Conservation (phyloP, 2,797 vertebrate genomes). For the Ibycter americanus region DNA sequence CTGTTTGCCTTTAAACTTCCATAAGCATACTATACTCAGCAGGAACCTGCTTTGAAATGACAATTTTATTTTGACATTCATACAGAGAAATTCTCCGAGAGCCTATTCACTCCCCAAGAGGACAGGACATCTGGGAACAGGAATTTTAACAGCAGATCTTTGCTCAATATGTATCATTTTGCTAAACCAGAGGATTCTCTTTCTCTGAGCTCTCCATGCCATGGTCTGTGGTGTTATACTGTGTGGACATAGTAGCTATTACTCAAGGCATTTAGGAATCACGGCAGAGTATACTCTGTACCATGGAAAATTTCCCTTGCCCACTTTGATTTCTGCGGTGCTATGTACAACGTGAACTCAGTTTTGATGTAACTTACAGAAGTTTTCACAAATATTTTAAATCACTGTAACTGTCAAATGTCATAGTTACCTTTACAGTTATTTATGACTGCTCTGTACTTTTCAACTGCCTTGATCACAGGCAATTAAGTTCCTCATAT, state of each 20-base stretch:
- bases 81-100: background rate
- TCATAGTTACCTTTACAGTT: background rate
- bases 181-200: background rate
- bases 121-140: background rate
- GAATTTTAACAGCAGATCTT: background rate
- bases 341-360: background rate
- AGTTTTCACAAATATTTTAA: background rate
- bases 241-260: background rate
- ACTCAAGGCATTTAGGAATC: background rate
- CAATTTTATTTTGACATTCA: background rate
- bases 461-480: background rate
- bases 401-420: background rate
- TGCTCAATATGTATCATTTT: rapidly evolving
- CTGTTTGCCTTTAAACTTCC: background rate
- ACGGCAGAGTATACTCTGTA: background rate
- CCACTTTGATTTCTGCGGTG: background rate
- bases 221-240: background rate
- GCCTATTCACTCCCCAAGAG: background rate
- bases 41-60: background rate
- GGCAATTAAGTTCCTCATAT: background rate
- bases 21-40: background rate
- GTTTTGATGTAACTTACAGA: background rate
- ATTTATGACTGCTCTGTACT: background rate
- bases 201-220: background rate
- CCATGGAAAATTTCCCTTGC: background rate